Evolutionary conservation across 2,113 vertebrate genomes (phyloP).

Genomic region (Poicephalus meyeri): DNA sequence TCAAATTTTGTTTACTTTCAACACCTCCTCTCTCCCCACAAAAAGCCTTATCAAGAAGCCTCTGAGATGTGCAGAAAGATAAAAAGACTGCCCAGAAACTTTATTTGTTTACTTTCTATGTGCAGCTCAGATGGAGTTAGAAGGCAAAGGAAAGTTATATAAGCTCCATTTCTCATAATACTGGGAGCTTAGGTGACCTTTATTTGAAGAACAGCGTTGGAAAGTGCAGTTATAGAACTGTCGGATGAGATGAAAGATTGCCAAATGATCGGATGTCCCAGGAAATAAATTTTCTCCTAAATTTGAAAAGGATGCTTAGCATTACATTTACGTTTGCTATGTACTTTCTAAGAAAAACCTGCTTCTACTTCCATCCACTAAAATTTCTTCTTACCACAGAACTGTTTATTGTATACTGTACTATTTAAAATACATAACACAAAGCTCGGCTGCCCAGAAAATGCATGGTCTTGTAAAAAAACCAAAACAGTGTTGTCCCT

Average conservation of each 20-base stretch:
- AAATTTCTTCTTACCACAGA: not conserved
- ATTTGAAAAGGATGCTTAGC: not conserved
- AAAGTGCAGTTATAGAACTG: not conserved
- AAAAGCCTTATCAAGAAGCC: not conserved
- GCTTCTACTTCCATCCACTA: not conserved
- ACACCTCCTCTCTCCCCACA: not conserved
- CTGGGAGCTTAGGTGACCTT: not conserved
- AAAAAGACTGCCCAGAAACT: not conserved
- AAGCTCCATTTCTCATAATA: not conserved
- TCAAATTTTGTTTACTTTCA: conserved; percentile 51
- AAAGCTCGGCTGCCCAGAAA: not conserved
- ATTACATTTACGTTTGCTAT: not conserved
- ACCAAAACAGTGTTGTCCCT: not conserved
- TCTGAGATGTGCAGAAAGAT: not conserved
- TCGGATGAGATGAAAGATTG: not conserved
- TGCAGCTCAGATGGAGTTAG: not conserved
- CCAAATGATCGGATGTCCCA: not conserved
- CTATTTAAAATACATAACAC: not conserved
- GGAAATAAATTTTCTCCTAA: not conserved
- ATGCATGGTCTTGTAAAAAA: not conserved
- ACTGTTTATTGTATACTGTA: not conserved
- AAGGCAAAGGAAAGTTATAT: conserved; percentile 1
- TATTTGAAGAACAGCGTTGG: not conserved
- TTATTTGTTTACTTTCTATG: not conserved
- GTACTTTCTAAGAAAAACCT: not conserved